These are phyloP conservation scores for Tragopan temminckii DNA, from an alignment of 2,797 vertebrate species.

Conservation along the genomic window DNA sequence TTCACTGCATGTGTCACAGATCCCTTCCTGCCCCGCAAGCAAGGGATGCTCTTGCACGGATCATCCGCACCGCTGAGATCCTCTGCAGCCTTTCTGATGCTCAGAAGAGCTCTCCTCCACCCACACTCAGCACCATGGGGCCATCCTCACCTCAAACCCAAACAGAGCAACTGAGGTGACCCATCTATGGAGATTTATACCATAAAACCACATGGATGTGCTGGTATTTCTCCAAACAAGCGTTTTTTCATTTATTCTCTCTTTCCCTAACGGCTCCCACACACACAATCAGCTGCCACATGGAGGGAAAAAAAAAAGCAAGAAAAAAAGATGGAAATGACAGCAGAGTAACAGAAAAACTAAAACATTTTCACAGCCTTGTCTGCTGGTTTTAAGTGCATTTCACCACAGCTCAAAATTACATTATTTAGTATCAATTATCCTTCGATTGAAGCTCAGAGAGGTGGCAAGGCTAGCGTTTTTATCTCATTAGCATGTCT, in stretches of 20 bases:
- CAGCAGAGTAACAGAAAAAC: constrained; percentile 57
- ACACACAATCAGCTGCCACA: not conserved
- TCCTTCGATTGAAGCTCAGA: constrained; percentile 69
- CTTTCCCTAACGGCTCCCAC: constrained; percentile 1
- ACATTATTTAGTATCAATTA: constrained; percentile 80
- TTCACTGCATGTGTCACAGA: not conserved
- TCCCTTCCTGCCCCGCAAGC: not conserved
- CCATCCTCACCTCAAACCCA: not conserved
- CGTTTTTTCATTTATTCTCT: not conserved
- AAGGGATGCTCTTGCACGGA: not conserved
- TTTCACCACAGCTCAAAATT: constrained; percentile 71
- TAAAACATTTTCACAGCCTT: constrained; percentile 65
- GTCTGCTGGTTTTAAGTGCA: constrained; percentile 75
- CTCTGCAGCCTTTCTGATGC: not conserved
- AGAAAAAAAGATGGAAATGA: constrained; percentile 35
- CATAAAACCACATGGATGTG: not conserved
- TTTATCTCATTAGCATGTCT: constrained; percentile 84
- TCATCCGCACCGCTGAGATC: not conserved
- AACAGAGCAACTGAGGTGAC: not conserved
- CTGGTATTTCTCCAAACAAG: not conserved
- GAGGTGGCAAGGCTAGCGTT: constrained; percentile 77
- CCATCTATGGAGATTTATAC: not conserved
- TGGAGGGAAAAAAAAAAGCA: fast-evolving
- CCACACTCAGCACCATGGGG: fast-evolving
- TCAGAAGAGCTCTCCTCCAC: not conserved